Evolutionary conservation across 2,888 invertebrate species (phyloP).

Genomic region (Caenorhabditis becei): DNA sequence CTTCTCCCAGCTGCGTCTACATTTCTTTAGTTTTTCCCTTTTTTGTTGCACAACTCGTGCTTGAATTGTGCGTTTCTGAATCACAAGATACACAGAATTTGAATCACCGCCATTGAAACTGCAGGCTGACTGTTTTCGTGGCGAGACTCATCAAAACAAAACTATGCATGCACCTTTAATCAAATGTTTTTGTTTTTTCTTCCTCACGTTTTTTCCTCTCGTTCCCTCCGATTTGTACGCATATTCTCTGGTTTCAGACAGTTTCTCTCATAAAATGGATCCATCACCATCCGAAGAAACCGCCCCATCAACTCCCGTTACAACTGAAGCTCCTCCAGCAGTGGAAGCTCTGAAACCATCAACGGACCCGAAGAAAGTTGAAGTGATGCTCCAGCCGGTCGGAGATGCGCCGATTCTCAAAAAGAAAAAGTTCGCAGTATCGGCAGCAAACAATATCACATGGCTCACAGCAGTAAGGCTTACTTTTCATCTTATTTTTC

Average conservation of each 20-base stretch:
- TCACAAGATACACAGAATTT: slow-evolving; percentile 7
- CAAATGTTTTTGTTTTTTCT: slow-evolving; percentile 8
- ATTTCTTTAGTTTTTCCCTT: background rate
- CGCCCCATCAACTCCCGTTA: background rate
- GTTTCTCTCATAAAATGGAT: slow-evolving; percentile 16
- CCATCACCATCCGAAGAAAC: slow-evolving; percentile 4
- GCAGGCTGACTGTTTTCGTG: slow-evolving; percentile 13
- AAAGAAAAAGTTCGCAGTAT: slow-evolving; percentile 59
- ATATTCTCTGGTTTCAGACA: background rate
- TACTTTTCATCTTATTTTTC: background rate
- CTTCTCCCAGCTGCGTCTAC: slow-evolving; percentile 6
- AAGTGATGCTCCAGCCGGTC: slow-evolving; percentile 63
- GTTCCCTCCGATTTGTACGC: background rate
- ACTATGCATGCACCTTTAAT: slow-evolving; percentile 5
- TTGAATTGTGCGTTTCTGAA: background rate
- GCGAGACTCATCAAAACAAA: slow-evolving; percentile 1
- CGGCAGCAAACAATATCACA: slow-evolving; percentile 49
- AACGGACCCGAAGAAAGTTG: slow-evolving; percentile 61
- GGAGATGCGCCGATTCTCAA: slow-evolving; percentile 72
- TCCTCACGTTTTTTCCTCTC: background rate
- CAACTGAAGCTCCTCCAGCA: background rate
- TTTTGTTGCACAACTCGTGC: slow-evolving; percentile 20
- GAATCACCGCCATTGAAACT: background rate
- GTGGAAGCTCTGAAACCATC: background rate
- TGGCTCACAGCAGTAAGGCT: slow-evolving; percentile 48